phyloP scores from a whole-genome alignment of 2,888 invertebrate genomes.

The Drosophila falleni region DNA sequence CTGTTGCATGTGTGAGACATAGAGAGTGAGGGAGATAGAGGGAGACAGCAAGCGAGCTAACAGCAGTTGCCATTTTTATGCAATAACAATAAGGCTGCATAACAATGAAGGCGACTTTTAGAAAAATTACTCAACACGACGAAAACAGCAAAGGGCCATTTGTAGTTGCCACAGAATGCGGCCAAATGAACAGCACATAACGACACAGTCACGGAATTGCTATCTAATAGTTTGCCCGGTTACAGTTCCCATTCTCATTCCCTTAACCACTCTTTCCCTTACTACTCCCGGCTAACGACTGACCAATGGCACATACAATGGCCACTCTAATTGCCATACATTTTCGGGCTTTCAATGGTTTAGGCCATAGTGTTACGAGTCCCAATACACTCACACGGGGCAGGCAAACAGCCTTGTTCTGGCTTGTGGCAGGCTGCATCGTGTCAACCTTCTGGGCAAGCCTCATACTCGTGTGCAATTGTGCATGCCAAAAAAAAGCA shows the following conservation, averaged over 20 bases:
- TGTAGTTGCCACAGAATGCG: slow-evolving; percentile 77
- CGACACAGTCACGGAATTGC: slow-evolving; percentile 54
- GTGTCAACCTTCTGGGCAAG: background rate
- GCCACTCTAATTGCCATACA: slow-evolving; percentile 82
- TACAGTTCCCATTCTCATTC: slow-evolving; percentile 9
- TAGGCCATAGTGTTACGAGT: slow-evolving; percentile 57
- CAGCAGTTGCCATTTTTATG: slow-evolving; percentile 73
- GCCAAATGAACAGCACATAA: slow-evolving; percentile 74
- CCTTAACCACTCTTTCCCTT: background rate
- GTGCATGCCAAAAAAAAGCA: slow-evolving; percentile 63
- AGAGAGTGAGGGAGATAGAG: background rate
- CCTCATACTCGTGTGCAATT: slow-evolving; percentile 53
- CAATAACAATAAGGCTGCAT: slow-evolving; percentile 82
- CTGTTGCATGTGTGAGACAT: slow-evolving; percentile 66
- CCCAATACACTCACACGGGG: slow-evolving; percentile 23
- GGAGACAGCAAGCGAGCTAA: slow-evolving; percentile 15
- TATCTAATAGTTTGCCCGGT: slow-evolving; percentile 74
- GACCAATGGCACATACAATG: slow-evolving; percentile 64
- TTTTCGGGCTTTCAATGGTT: slow-evolving; percentile 81
- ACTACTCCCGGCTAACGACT: slow-evolving; percentile 31
- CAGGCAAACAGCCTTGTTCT: slow-evolving; percentile 1
- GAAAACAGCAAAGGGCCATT: slow-evolving; percentile 67
- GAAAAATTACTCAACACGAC: slow-evolving; percentile 68
- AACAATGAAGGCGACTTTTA: slow-evolving; percentile 72
- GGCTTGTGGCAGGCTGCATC: slow-evolving; percentile 3